Evolutionary conservation across 2,888 invertebrate genomes (phyloP).

Genomic region (Pyralis farinalis): DNA sequence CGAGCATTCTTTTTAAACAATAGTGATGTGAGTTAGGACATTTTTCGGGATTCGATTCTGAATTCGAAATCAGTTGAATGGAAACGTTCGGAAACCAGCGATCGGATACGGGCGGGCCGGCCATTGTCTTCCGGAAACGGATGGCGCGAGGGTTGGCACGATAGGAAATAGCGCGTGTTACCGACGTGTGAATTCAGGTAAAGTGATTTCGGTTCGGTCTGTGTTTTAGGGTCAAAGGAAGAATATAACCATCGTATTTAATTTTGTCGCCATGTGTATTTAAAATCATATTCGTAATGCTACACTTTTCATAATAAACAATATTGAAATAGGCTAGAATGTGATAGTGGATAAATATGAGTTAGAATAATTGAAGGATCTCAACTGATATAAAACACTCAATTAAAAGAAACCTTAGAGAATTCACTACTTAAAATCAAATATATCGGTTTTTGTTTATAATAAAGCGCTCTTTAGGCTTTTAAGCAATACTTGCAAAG

Average conservation of each 20-base stretch:
- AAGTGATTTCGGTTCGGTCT: constrained; percentile 19
- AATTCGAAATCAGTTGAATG: constrained; percentile 28
- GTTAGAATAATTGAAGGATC: no score
- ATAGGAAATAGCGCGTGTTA: constrained; percentile 64
- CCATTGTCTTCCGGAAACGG: constrained; percentile 75
- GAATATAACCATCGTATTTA: not conserved
- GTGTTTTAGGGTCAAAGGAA: not conserved
- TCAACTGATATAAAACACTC: no score
- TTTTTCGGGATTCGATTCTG: constrained; percentile 17
- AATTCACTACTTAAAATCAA: no score
- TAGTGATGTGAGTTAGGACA: not conserved
- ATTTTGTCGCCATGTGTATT: not conserved
- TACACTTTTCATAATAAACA: no score
- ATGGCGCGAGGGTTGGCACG: constrained; percentile 57
- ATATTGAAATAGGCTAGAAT: no score
- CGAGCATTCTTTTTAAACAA: not conserved
- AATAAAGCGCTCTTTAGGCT: no score
- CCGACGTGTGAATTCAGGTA: constrained; percentile 40
- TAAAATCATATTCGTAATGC: no score
- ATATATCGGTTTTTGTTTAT: no score
- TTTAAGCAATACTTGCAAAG: no score
- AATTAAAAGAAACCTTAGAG: no score
- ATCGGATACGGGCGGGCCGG: constrained; percentile 59
- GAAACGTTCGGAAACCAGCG: constrained; percentile 55
- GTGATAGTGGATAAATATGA: no score